Percentiles rank a stretch among this genome's conserved stretches.
Evolutionary conservation across 2,888 invertebrate species (phyloP).

Genomic region (Blomia tropicalis): DNA sequence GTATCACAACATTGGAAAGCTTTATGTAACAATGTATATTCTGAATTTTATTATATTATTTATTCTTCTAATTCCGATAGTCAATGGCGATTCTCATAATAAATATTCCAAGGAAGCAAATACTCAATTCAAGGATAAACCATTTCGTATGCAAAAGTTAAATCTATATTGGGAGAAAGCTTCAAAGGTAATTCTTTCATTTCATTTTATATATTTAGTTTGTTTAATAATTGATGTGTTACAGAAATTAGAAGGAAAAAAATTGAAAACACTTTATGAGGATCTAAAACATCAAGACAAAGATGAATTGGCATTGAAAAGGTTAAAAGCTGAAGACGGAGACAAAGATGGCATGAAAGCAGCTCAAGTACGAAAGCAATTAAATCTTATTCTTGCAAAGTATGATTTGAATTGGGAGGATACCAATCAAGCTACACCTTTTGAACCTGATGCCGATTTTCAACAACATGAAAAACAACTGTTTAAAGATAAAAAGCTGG

Average conservation of each 20-base stretch:
- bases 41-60: too few relatives aligned
- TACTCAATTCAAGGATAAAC: slow-evolving; percentile 50
- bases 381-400: slow-evolving; percentile 56
- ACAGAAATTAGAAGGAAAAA: slow-evolving; percentile 62
- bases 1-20: too few relatives aligned
- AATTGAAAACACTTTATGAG: slow-evolving; percentile 66
- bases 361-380: slow-evolving; percentile 57
- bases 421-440: slow-evolving; percentile 35
- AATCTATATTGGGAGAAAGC: slow-evolving; percentile 81
- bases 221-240: neutral
- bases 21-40: too few relatives aligned
- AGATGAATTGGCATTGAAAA: slow-evolving; percentile 69
- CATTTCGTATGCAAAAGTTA: slow-evolving; percentile 74
- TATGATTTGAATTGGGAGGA: slow-evolving; percentile 53
- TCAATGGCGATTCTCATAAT: neutral
- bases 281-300: slow-evolving; percentile 83
- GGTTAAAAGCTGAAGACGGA: slow-evolving; percentile 58
- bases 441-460: slow-evolving; percentile 29
- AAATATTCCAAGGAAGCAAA: slow-evolving; percentile 20
- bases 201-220: neutral
- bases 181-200: slow-evolving; percentile 49
- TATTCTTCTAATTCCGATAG: too few relatives aligned
- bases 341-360: slow-evolving; percentile 74
- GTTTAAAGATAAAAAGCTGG: slow-evolving; percentile 75
- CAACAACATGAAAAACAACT: slow-evolving; percentile 44